A percentile compares a stretch with the other conserved stretches of the same genome.
Evolutionary conservation across 2,797 vertebrate genomes (phyloP).

Genomic region (Euthynnus affinis): DNA sequence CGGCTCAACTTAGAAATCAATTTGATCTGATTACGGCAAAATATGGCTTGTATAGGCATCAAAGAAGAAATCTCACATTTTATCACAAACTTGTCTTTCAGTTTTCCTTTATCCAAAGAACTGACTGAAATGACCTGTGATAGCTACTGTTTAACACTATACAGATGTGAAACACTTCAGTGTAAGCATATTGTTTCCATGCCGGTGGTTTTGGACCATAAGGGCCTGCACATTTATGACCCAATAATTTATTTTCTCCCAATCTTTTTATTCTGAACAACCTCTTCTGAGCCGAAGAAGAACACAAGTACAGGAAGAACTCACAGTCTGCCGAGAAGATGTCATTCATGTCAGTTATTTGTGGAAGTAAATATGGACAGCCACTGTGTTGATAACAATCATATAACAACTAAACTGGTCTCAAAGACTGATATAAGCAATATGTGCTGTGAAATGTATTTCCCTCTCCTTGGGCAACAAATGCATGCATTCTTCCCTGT

Average conservation of each 20-base stretch:
- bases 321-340: constrained; percentile 31
- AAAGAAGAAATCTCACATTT: constrained; percentile 25
- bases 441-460: constrained; percentile 77
- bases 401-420: constrained; percentile 66
- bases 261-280: constrained; percentile 17
- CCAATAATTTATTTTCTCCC: constrained; percentile 37
- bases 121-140: not conserved
- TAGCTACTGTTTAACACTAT: constrained; percentile 25
- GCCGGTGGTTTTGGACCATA: constrained; percentile 24
- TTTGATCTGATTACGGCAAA: constrained; percentile 51
- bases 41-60: not conserved
- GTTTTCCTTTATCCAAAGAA: not conserved
- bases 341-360: constrained; percentile 62
- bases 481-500: constrained; percentile 63
- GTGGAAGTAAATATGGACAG: constrained; percentile 53
- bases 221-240: constrained; percentile 6
- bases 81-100: constrained; percentile 9
- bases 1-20: constrained; percentile 20
- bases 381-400: constrained; percentile 70
- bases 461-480: constrained; percentile 70
- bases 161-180: constrained; percentile 24
- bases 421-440: constrained; percentile 70
- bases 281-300: constrained; percentile 26
- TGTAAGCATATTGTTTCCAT: not conserved
- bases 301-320: constrained; percentile 3